phyloP scores from a whole-genome alignment of 2,797 vertebrate genomes.

The Vireo griseus region DNA sequence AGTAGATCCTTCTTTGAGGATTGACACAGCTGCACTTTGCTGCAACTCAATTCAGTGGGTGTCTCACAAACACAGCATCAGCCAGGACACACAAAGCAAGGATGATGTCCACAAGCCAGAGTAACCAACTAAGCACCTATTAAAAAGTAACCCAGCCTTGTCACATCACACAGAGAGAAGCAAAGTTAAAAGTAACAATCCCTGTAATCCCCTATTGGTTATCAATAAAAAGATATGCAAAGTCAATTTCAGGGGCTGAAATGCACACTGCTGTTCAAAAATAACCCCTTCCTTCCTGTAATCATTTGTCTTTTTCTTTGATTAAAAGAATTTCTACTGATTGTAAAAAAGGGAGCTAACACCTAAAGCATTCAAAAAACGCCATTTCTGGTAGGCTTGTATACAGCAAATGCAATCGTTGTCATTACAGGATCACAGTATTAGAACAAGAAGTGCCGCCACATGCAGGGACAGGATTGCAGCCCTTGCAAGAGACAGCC shows the following conservation, averaged over 20 bases:
- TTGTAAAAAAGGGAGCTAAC: background rate
- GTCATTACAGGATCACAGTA: background rate
- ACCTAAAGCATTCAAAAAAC: background rate
- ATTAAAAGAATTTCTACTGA: background rate
- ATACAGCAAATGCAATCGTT: background rate
- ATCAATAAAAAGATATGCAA: background rate
- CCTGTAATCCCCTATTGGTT: background rate
- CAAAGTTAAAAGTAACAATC: background rate
- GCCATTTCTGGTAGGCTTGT: background rate
- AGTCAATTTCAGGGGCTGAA: background rate
- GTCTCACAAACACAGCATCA: background rate
- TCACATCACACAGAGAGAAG: background rate
- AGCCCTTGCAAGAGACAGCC: rapidly evolving
- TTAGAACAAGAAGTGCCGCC: background rate
- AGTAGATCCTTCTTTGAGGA: conserved; percentile 31
- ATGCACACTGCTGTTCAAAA: background rate
- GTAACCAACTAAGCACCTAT: background rate
- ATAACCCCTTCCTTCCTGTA: background rate
- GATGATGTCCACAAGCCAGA: background rate
- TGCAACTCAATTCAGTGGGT: background rate
- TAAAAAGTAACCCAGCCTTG: background rate
- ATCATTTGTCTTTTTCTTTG: background rate
- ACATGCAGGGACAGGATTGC: background rate
- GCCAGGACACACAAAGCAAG: background rate
- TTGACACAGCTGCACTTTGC: conserved; percentile 1